phyloP scores from a whole-genome alignment of 2,113 vertebrate genomes.

The Clupea harengus region DNA sequence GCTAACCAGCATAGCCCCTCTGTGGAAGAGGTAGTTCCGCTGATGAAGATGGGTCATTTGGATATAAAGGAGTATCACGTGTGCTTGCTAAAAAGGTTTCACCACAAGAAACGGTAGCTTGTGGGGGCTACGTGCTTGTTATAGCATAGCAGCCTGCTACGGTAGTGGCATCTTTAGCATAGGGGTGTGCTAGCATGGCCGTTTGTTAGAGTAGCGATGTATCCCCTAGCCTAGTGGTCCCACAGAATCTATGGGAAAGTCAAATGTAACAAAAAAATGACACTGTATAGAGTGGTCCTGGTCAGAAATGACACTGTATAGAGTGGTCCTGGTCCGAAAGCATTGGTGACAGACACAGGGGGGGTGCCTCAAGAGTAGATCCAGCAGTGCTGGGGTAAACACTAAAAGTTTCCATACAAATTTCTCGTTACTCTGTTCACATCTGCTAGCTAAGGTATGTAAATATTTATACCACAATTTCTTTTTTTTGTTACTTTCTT shows the following conservation, averaged over 20 bases:
- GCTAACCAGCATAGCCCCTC: background rate
- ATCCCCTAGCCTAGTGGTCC: background rate
- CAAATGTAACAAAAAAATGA: background rate
- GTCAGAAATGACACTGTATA: background rate
- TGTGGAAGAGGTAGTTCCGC: background rate
- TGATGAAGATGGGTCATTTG: too few relatives aligned
- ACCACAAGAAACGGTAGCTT: background rate
- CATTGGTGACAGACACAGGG: background rate
- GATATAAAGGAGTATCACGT: background rate
- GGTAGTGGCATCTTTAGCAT: conserved; percentile 3
- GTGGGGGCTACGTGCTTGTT: background rate
- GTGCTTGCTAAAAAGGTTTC: background rate
- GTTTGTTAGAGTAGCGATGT: background rate
- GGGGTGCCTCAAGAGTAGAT: conserved; percentile 53
- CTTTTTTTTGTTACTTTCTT: conserved; percentile 46
- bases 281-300: background rate
- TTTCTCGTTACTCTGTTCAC: conserved; percentile 36
- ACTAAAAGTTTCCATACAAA: conserved; percentile 48
- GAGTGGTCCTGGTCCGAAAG: background rate
- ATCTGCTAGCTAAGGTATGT: conserved; percentile 48
- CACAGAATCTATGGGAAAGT: background rate
- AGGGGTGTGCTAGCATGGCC: background rate
- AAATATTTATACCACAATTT: conserved; percentile 48
- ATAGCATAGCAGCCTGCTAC: background rate
- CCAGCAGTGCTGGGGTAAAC: conserved; percentile 59